phyloP scores from a whole-genome alignment of 53 echinoderm and acorn worm genomes.

The Antedon mediterranea region DNA sequence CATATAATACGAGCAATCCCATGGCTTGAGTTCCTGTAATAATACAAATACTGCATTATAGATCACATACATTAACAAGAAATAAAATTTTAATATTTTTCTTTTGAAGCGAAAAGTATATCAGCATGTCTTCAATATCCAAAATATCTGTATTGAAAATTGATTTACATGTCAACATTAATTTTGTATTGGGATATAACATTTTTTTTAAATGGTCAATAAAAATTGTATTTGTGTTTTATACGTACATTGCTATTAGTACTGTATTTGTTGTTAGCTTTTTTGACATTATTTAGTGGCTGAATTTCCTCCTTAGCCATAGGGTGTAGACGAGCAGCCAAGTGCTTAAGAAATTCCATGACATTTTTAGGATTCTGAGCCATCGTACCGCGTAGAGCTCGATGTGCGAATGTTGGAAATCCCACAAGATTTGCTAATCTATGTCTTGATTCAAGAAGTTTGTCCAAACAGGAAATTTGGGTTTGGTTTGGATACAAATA shows the following conservation, averaged over 20 bases:
- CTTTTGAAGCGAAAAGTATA: too few species aligned
- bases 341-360: constrained; percentile 56
- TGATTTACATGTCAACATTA: too few species aligned
- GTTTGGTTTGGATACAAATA: constrained; percentile 67
- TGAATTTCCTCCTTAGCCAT: not conserved
- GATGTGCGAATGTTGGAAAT: constrained; percentile 62
- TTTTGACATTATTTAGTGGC: not conserved
- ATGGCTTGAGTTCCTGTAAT: constrained; percentile 50
- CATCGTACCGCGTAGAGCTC: constrained; percentile 74
- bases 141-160: too few species aligned
- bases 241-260: not conserved
- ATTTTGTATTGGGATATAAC: too few species aligned
- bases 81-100: too few species aligned
- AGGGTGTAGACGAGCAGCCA: constrained; percentile 28
- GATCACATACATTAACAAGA: too few species aligned
- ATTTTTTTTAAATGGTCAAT: too few species aligned
- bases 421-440: constrained; percentile 70
- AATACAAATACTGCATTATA: too few species aligned
- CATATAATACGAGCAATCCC: constrained; percentile 86
- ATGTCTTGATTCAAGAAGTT: constrained; percentile 45
- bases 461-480: constrained; percentile 41
- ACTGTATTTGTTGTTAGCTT: not conserved
- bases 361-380: constrained; percentile 61
- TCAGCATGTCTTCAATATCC: too few species aligned
- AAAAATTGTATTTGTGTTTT: not conserved